Base-by-base conservation (phyloP, 2,797 vertebrate species). In the Enteromius thamalakanensis region DNA sequence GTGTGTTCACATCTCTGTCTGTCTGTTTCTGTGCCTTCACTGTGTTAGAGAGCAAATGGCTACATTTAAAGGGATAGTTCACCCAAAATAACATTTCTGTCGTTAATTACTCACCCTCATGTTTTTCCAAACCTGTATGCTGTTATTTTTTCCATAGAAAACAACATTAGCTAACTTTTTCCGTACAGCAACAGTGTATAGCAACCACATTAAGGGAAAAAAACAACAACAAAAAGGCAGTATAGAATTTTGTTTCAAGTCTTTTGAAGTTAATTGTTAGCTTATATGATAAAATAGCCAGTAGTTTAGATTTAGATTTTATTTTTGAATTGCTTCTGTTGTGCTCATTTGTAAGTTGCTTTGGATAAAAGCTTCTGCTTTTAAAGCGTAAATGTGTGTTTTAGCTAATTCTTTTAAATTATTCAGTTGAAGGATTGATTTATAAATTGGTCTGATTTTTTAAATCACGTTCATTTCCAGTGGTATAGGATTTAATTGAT, bases 1-100 rank as follows among this genome's bases (percentile, higher is more conserved):
- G 82, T 87, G 78, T 86, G 84, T 89, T 82, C 82, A 64, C 86
- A 83, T 86, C 62, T 86, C 65, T 84, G 75, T 83, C 42, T 86
- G 81, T 83, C 72, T 86, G 75, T 83, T 79, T 82, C 83, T 49
- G 79, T 86, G 84, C 86, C 84, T 80, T 77, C 84, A 80, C 84
- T 83, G 79, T 84, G 84, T 88, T 58, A 42, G 21, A 29, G 8
- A 65, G 62, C 76, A 80, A 81, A 76, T 15, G 74, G 53, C 79
- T 72, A 40, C 86, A 83, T 75, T 82, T 82, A 67, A 82, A 82
- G 15, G 26, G 19, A 55, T 17, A 62, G 26, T 70, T 70, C 21
- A 34, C 5, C 53, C 34, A 78, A 83, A 70, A 58, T 78, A n/a
- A 37, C 2, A 60, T 45, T 15, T 60, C 12, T 67, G 60, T 64